Evolutionary conservation across 2,113 vertebrate genomes (phyloP).

Genomic region (Lycocorax pyrrhopterus): DNA sequence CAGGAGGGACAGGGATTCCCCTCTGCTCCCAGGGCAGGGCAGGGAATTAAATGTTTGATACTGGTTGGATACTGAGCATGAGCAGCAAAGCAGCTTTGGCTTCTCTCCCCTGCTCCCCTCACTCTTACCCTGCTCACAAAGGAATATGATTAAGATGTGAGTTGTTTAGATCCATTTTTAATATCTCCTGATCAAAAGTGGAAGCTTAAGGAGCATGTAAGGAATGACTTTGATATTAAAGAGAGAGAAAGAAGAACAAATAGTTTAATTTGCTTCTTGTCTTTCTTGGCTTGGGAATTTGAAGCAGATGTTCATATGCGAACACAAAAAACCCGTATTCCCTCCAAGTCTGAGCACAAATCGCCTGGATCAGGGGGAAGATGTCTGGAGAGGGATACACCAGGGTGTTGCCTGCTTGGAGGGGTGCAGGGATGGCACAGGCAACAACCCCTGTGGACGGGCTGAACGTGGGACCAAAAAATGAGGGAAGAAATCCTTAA

Average conservation of each 20-base stretch:
- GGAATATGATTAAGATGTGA: constrained; percentile 23
- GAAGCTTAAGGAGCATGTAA: constrained; percentile 16
- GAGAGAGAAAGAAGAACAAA: constrained; percentile 44
- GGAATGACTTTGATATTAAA: not conserved
- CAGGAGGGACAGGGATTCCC: not conserved
- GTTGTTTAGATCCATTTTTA: constrained; percentile 54
- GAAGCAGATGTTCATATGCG: constrained; percentile 55
- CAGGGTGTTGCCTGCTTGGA: not conserved
- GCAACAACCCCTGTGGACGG: not conserved
- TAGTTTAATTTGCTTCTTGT: constrained; percentile 54
- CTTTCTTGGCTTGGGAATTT: constrained; percentile 49
- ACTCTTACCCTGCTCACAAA: not conserved
- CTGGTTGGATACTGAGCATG: not conserved
- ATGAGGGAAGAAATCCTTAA: not conserved
- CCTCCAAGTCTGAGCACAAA: constrained; percentile 15
- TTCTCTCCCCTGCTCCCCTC: not conserved
- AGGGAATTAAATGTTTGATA: not conserved
- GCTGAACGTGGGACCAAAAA: not conserved
- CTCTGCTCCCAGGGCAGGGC: not conserved
- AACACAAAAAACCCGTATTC: not conserved
- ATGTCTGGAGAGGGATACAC: not conserved
- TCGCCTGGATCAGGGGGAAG: not conserved
- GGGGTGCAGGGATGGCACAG: not conserved
- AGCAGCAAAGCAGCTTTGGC: not conserved
- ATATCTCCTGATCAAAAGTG: constrained; percentile 42